Evolutionary conservation across 2,888 invertebrate species (phyloP), one percentile per base, ranked within the genome.

Genomic region (Gymnoscelis rufifasciata): DNA sequence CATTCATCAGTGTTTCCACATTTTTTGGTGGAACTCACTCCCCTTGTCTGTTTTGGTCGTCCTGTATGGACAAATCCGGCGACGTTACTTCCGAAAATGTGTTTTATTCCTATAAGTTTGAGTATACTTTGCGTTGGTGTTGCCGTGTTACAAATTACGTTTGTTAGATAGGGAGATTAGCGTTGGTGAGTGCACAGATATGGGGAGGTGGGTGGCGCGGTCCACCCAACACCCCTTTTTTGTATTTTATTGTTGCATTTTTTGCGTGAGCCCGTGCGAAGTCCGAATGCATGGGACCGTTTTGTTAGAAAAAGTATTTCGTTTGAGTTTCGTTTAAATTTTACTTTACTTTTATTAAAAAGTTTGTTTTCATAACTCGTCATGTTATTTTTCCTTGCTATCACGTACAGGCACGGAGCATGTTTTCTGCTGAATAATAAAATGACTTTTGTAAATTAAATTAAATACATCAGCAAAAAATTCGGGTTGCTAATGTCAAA

Each of bases 1-100:
- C 89, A 89, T 89, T 89, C 89, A 88, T 89, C 89, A 88, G 84
- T 69, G 84, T 84, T 87, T 83, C 84, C 78, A 82, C 87, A 83
- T 87, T 88, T 88, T 88, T 87, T 84, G 87, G 83, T 82, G 75
- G 74, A 74, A 72, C 81, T 80, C 79, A 75, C 81, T 79, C 81
- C 81, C 83, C 77, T 71, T 77, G 82, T 81, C 82, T 80, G 70
- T 64, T 77, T 80, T 79, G 73, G 77, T 74, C 72, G 66, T 69
- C 66, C 47, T 59, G 71, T 67, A 68, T 61, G 61, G 67, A 66
- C 69, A 72, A 71, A 72, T 71, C 67, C 62, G 51, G 31, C 2
- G 11, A 14, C 19, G n/a, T 37, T n/a, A 1, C 3, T 39, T 41
- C n/a, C 7, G 7, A n/a, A 74, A 62, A 56, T 55, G 61, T 28